Conservation (phyloP, 2,113 vertebrate genomes). For the Myxocyprinus asiaticus region DNA sequence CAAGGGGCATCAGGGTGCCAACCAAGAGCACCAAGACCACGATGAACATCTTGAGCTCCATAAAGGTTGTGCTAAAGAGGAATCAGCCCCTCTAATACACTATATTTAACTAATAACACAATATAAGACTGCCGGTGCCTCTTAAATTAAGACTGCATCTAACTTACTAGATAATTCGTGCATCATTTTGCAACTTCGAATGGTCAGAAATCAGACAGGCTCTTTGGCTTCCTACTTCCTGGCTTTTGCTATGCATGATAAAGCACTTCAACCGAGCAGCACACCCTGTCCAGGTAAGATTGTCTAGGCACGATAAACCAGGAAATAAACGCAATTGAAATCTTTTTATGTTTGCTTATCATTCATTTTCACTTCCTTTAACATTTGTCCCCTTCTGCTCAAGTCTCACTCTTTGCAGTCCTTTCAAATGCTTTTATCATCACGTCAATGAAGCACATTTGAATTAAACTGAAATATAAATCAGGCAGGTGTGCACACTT, state of each 20-base stretch:
- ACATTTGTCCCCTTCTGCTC: background rate
- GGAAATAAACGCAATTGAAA: background rate
- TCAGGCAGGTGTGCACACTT: no score
- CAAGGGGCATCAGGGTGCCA: constrained; percentile 53
- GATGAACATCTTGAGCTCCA: constrained; percentile 45
- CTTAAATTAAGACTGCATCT: background rate
- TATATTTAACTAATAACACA: background rate
- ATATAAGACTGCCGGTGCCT: background rate
- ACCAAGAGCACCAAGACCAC: constrained; percentile 59
- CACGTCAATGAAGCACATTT: no score
- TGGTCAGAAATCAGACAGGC: background rate
- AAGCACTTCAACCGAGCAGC: background rate
- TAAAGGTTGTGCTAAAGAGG: background rate
- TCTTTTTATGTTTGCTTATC: background rate
- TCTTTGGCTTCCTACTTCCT: constrained; percentile 9
- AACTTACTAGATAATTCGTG: background rate
- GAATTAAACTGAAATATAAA: no score
- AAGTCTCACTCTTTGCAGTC: no score
- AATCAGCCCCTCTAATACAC: background rate
- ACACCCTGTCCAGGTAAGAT: background rate
- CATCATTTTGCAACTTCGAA: background rate
- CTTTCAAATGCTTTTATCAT: no score
- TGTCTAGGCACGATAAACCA: background rate
- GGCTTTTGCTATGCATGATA: background rate
- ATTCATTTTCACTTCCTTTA: background rate